phyloP scores from a whole-genome alignment of 2,113 vertebrate species.

The Xiphorhynchus elegans region DNA sequence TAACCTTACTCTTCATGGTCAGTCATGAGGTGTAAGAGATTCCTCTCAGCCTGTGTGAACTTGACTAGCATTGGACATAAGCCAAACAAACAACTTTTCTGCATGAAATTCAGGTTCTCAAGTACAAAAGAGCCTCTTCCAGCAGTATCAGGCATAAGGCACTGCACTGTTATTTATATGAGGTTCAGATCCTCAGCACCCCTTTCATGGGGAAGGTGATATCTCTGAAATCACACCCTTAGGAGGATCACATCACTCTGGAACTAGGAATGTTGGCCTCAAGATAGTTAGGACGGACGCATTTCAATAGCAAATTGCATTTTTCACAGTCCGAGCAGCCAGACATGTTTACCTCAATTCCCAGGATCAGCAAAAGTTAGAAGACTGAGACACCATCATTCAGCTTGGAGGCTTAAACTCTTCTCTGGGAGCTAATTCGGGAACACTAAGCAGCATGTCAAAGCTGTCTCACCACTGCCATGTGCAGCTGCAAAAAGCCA shows the following conservation, averaged over 20 bases:
- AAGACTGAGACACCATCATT: not conserved
- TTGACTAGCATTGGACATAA: not conserved
- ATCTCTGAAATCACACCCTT: slow-evolving; percentile 9
- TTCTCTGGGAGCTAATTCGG: slow-evolving; percentile 45
- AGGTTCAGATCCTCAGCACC: not conserved
- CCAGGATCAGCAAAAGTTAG: slow-evolving; percentile 27
- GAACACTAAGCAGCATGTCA: slow-evolving; percentile 11
- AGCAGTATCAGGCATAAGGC: not conserved
- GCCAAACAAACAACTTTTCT: slow-evolving; percentile 8
- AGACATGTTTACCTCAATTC: slow-evolving; percentile 40
- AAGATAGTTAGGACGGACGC: slow-evolving; percentile 26
- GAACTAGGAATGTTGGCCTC: not conserved
- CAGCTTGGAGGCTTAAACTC: slow-evolving; percentile 10
- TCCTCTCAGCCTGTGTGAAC: not conserved
- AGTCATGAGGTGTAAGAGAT: not conserved
- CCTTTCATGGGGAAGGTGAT: not conserved
- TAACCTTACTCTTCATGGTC: slow-evolving; percentile 3
- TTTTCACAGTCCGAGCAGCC: not conserved
- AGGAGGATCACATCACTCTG: not conserved
- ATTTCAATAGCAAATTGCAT: slow-evolving; percentile 28
- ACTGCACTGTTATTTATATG: not conserved
- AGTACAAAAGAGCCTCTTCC: not conserved
- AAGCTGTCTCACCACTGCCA: not conserved
- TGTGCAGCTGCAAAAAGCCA: slow-evolving; percentile 41
- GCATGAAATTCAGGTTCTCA: not conserved